Evolutionary conservation across 2,888 invertebrate genomes (phyloP).

Genomic region (Diarsia brunnea): DNA sequence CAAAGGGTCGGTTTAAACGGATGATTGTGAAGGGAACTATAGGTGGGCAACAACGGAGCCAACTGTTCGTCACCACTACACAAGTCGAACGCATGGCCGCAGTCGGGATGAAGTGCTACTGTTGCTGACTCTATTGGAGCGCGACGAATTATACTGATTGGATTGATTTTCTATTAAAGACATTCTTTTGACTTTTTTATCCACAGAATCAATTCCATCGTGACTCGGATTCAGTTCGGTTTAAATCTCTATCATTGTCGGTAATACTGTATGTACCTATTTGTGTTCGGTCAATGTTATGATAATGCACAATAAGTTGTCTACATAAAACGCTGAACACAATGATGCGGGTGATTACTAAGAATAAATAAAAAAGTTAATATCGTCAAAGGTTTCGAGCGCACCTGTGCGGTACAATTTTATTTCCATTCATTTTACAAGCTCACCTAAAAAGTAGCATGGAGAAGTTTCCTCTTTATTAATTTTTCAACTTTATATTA

Average conservation of each 20-base stretch:
- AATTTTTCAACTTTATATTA: constrained; percentile 91
- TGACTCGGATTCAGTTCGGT: constrained; percentile 80
- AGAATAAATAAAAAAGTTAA: constrained; percentile 88
- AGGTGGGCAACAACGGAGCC: constrained; percentile 47
- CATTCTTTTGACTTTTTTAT: constrained; percentile 76
- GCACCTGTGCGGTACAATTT: constrained; percentile 90
- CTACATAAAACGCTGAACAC: constrained; percentile 67
- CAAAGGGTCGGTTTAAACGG: constrained; percentile 77
- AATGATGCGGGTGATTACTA: constrained; percentile 77
- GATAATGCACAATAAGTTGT: constrained; percentile 55
- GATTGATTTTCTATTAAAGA: constrained; percentile 87
- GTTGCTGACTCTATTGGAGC: constrained; percentile 79
- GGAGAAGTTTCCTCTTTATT: constrained; percentile 90
- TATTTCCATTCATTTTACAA: constrained; percentile 90
- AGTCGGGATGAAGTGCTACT: constrained; percentile 71
- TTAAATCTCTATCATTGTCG: constrained; percentile 71
- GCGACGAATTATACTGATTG: constrained; percentile 85
- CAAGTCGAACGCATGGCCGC: constrained; percentile 71
- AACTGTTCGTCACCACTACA: constrained; percentile 40
- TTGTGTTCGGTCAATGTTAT: constrained; percentile 52
- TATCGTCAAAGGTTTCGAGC: constrained; percentile 89
- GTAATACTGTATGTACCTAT: constrained; percentile 55
- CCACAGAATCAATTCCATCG: constrained; percentile 78
- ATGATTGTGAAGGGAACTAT: constrained; percentile 67
- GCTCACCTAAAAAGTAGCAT: constrained; percentile 89